Evolutionary conservation across 1,140 invertebrate species (phyloP).

Genomic region (Antheraea pernyi): DNA sequence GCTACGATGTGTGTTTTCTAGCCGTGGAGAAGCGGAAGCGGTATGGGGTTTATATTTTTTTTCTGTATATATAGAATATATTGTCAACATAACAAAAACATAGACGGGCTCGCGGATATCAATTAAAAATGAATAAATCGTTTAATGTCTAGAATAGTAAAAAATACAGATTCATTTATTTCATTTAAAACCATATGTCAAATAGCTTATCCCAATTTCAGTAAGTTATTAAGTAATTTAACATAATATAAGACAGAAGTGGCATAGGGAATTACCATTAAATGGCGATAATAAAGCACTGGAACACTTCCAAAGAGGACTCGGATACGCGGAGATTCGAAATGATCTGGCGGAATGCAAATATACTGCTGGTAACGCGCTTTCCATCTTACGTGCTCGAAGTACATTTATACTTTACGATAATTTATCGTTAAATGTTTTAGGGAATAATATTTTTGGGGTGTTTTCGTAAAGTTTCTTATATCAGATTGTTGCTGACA

Average conservation of each 20-base stretch:
- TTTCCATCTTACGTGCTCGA: constrained; percentile 5
- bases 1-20: too few species aligned
- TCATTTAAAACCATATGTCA: background rate
- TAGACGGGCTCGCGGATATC: too few species aligned
- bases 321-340: constrained; percentile 7
- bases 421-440: background rate
- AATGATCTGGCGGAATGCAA: constrained; percentile 17
- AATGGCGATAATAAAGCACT: constrained; percentile 13
- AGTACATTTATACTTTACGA: constrained; percentile 3
- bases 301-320: constrained; percentile 13
- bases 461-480: too few species aligned
- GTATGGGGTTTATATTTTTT: too few species aligned
- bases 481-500: too few species aligned
- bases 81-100: too few species aligned
- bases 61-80: too few species aligned
- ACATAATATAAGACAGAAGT: constrained; percentile 8
- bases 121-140: too few species aligned
- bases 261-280: constrained; percentile 8
- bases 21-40: too few species aligned
- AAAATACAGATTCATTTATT: too few species aligned
- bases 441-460: too few species aligned
- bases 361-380: constrained; percentile 8
- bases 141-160: too few species aligned
- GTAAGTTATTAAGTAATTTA: constrained; percentile 3
- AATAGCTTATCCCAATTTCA: background rate